Evolutionary conservation across 2,797 vertebrate genomes (phyloP).

Genomic region (Salmo trutta): DNA sequence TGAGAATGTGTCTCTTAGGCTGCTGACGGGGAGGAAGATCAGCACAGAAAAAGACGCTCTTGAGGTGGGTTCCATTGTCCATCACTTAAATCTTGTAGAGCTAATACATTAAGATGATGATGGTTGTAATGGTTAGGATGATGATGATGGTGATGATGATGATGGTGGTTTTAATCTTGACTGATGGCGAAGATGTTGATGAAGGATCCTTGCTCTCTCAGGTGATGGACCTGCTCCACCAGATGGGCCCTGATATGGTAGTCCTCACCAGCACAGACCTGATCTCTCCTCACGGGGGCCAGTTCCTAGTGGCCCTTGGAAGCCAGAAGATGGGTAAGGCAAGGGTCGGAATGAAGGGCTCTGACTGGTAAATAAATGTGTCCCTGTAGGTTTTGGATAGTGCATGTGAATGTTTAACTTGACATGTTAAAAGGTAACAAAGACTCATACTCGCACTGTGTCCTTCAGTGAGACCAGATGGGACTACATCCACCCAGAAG

Average conservation of each 20-base stretch:
- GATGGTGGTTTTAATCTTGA: not conserved
- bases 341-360: not conserved
- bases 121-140: not conserved
- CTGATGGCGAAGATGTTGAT: not conserved
- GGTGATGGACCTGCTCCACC: slow-evolving; percentile 94
- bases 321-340: slow-evolving; percentile 86
- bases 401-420: not conserved
- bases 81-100: not conserved
- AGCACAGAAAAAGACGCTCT: slow-evolving; percentile 85
- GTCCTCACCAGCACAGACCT: slow-evolving; percentile 96
- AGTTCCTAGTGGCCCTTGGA: slow-evolving; percentile 89
- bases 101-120: not conserved
- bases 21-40: slow-evolving; percentile 90
- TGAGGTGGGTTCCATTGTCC: slow-evolving; percentile 69
- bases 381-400: not conserved
- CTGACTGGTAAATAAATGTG: not conserved
- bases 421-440: not conserved
- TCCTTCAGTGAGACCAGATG: slow-evolving; percentile 79
- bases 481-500: slow-evolving; percentile 77
- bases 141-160: not conserved
- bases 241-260: slow-evolving; percentile 92
- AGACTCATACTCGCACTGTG: not conserved
- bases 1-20: slow-evolving; percentile 65
- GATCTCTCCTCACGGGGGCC: slow-evolving; percentile 77
- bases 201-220: slow-evolving; percentile 49